These are phyloP conservation scores for Phymatocera aterrima DNA, from an alignment of 2,888 invertebrate species.

Conservation along the genomic window DNA sequence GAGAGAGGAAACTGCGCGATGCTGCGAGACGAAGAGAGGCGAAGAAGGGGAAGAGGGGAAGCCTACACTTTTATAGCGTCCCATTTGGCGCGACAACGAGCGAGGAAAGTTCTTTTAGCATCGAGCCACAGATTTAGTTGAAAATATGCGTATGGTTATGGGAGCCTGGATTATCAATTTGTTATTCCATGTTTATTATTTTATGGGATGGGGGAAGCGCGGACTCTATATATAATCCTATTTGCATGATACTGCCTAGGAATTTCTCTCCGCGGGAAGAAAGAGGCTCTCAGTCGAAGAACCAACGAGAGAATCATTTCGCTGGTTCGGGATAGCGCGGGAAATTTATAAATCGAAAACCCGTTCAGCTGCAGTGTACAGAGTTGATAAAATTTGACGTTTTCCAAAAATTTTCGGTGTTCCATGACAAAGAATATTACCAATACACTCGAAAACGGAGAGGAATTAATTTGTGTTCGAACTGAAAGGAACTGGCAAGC, in stretches of 20 bases:
- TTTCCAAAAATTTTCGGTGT: too few species aligned
- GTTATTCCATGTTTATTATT: slow-evolving; percentile 72
- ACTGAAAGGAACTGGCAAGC: background rate
- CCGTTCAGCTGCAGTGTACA: too few species aligned
- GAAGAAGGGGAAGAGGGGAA: slow-evolving; percentile 51
- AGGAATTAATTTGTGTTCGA: too few species aligned
- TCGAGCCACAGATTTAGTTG: slow-evolving; percentile 69
- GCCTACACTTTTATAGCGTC: slow-evolving; percentile 72
- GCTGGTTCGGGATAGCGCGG: too few species aligned
- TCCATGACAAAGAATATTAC: background rate
- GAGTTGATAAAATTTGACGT: background rate
- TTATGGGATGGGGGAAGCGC: slow-evolving; percentile 50
- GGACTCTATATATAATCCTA: slow-evolving; percentile 12
- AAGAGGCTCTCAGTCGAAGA: background rate
- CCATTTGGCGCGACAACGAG: slow-evolving; percentile 75
- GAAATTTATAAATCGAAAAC: background rate
- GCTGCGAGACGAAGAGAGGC: too few species aligned
- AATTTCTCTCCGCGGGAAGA: background rate
- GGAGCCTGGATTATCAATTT: slow-evolving; percentile 73
- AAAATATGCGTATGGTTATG: slow-evolving; percentile 72
- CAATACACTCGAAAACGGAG: background rate
- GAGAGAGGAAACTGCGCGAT: slow-evolving; percentile 44
- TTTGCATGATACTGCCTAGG: slow-evolving; percentile 44
- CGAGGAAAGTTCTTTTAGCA: slow-evolving; percentile 73
- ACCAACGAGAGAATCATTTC: background rate